These are phyloP conservation scores for Alaudala cheleensis DNA, from an alignment of 2,113 vertebrate species.

Conservation along the genomic window DNA sequence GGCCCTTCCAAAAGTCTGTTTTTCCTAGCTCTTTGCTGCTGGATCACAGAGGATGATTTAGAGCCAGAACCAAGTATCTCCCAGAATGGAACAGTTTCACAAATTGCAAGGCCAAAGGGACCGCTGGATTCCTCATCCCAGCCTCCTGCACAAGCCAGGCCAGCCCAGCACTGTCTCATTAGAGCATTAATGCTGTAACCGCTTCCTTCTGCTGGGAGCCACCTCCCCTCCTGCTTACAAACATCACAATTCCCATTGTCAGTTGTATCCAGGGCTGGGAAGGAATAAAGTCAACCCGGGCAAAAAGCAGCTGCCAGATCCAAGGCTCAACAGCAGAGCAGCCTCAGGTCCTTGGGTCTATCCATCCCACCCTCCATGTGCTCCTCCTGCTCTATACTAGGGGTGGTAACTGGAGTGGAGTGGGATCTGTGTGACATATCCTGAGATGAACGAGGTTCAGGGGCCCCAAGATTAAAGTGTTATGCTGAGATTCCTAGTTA, in stretches of 20 bases:
- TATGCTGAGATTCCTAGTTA: no score
- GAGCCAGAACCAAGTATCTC: slow-evolving; percentile 44
- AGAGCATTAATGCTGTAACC: not conserved
- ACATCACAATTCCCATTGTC: not conserved
- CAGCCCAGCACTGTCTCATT: slow-evolving; percentile 28
- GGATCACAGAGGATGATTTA: slow-evolving; percentile 48
- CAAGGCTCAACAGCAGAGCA: not conserved
- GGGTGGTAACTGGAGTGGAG: not conserved
- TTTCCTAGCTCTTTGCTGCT: slow-evolving; percentile 42
- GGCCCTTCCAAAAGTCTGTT: not conserved
- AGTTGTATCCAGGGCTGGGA: not conserved
- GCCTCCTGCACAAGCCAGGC: not conserved
- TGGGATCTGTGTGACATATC: not conserved
- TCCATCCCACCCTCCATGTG: accelerated
- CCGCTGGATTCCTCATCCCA: slow-evolving; percentile 3
- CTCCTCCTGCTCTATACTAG: accelerated
- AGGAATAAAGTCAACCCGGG: not conserved
- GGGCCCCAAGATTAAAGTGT: no score
- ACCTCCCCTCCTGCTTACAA: not conserved
- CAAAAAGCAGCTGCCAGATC: not conserved
- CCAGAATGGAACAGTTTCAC: slow-evolving; percentile 40
- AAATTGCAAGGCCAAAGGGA: slow-evolving; percentile 40
- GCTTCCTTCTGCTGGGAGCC: not conserved
- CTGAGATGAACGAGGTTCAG: no score
- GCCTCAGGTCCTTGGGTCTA: not conserved